These are phyloP conservation scores for Hemistola chrysoprasaria DNA, from an alignment of 2,888 invertebrate genomes.

Conservation along the genomic window DNA sequence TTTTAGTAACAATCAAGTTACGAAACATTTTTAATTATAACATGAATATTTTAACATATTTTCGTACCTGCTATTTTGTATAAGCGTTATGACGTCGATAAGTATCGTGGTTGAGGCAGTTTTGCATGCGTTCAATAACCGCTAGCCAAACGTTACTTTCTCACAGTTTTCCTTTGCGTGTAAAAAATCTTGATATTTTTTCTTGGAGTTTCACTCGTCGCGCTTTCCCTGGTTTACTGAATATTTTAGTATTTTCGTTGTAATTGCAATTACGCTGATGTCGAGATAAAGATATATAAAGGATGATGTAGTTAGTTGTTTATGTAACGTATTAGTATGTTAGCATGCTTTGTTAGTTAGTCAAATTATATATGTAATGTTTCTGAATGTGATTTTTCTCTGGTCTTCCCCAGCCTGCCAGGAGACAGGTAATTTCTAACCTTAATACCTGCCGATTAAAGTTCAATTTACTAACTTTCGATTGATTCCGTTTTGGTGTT, in stretches of 20 bases:
- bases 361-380: conserved; percentile 73
- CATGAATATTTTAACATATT: conserved; percentile 24
- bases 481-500: conserved; percentile 23
- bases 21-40: conserved; percentile 23
- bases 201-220: conserved; percentile 65
- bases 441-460: conserved; percentile 37
- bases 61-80: conserved; percentile 14
- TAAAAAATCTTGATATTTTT: conserved; percentile 78
- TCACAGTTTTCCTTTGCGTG: conserved; percentile 73
- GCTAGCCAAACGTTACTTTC: conserved; percentile 49
- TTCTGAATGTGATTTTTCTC: conserved; percentile 82
- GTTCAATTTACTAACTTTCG: conserved; percentile 28
- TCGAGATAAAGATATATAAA: conserved; percentile 47
- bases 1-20: conserved; percentile 29
- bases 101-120: conserved; percentile 31
- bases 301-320: conserved; percentile 52
- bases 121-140: conserved; percentile 36
- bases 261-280: conserved; percentile 66
- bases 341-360: conserved; percentile 72
- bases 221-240: conserved; percentile 75
- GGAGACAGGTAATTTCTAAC: conserved; percentile 76
- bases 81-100: conserved; percentile 12
- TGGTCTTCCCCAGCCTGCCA: conserved; percentile 82
- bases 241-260: conserved; percentile 66
- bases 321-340: conserved; percentile 43